Evolutionary conservation across 1,140 invertebrate species (phyloP).

Genomic region (Micrasema longulum): DNA sequence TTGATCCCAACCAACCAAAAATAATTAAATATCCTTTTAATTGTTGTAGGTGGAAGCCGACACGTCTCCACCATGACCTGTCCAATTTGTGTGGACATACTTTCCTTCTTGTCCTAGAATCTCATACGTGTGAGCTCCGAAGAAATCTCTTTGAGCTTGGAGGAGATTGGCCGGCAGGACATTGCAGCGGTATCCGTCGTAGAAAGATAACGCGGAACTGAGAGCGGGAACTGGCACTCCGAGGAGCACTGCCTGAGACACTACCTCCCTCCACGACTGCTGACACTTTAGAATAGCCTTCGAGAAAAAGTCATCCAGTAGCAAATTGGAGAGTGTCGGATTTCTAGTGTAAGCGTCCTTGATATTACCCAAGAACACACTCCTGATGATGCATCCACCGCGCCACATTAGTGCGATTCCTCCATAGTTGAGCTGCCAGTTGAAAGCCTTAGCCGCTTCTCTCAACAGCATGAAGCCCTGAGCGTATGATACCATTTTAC

Average conservation of each 20-base stretch:
- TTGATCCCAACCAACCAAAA: too few relatives aligned
- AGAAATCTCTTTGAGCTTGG: slow-evolving; percentile 97
- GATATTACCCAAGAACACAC: slow-evolving; percentile 96
- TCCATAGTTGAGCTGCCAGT: slow-evolving; percentile 98
- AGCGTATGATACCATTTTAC: slow-evolving; percentile 98
- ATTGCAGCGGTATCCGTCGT: slow-evolving; percentile 91
- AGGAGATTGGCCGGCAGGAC: slow-evolving; percentile 92
- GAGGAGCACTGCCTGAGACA: slow-evolving; percentile 73
- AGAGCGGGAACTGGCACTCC: slow-evolving; percentile 95
- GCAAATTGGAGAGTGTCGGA: slow-evolving; percentile 88
- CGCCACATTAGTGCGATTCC: slow-evolving; percentile 99
- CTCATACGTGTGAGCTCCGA: slow-evolving; percentile 99
- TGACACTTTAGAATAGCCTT: slow-evolving; percentile 86
- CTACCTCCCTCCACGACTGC: slow-evolving; percentile 77
- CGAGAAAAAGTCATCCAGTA: slow-evolving; percentile 95
- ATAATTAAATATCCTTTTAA: too few relatives aligned
- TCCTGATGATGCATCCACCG: slow-evolving; percentile 98
- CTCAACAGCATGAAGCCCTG: slow-evolving; percentile 99
- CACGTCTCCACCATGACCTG: slow-evolving; percentile 95
- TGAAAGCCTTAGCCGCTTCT: slow-evolving; percentile 89
- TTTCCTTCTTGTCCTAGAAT: slow-evolving; percentile 86
- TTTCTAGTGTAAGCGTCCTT: slow-evolving; percentile 96
- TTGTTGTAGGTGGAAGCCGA: slow-evolving; percentile 91
- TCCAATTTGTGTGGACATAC: slow-evolving; percentile 99
- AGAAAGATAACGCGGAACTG: slow-evolving; percentile 94